phyloP scores from a whole-genome alignment of 2,113 vertebrate species.

The Nestor notabilis region DNA sequence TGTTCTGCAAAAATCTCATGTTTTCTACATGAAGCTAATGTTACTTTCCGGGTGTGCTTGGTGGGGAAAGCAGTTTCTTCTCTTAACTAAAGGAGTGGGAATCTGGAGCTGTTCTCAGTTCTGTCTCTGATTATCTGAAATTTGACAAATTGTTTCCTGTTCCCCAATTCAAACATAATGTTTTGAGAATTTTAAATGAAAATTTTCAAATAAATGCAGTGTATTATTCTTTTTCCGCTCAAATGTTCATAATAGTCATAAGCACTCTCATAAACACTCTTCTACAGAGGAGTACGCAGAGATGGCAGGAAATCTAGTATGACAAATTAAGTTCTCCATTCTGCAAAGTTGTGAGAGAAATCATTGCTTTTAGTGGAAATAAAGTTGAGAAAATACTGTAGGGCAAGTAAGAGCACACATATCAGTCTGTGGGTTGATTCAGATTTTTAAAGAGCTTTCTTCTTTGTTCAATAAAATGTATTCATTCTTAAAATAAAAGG shows the following conservation, averaged over 20 bases:
- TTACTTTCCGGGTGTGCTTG: neutral
- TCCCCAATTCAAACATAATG: neutral
- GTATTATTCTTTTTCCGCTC: neutral
- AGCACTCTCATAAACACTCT: neutral
- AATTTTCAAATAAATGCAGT: neutral
- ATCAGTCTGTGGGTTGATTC: neutral
- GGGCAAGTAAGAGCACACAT: neutral
- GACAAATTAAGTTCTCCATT: neutral
- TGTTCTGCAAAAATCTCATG: neutral
- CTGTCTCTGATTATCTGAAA: neutral
- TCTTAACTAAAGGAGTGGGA: neutral
- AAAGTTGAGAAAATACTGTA: neutral
- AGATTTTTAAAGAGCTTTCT: neutral
- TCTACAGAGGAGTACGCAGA: neutral
- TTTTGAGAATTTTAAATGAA: conserved; percentile 19
- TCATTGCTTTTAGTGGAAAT: neutral
- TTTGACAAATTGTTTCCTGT: neutral
- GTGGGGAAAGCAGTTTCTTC: neutral
- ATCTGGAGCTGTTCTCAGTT: neutral
- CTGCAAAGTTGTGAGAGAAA: neutral
- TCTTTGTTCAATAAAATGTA: neutral
- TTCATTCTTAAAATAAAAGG: neutral
- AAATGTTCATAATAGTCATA: neutral
- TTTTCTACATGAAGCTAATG: neutral
- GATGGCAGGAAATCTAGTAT: neutral